Conservation (phyloP, 2,888 invertebrate species). For the Eugnorisma glareosa region DNA sequence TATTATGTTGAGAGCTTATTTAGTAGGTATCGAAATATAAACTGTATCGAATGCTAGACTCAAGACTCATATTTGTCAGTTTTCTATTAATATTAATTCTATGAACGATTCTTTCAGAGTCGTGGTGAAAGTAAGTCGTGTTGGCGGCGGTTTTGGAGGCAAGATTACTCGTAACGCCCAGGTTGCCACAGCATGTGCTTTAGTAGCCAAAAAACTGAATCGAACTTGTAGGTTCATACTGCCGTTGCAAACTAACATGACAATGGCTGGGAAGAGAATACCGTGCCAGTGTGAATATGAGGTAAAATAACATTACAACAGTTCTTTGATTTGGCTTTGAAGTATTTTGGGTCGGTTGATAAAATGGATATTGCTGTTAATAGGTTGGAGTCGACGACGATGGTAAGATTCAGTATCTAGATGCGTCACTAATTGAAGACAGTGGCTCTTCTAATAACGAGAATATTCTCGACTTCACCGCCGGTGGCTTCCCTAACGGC, state of each 20-base stretch:
- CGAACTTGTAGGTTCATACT: conserved; percentile 91
- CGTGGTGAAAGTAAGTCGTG: neutral
- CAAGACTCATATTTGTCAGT: neutral
- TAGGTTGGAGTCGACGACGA: conserved; percentile 88
- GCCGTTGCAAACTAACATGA: conserved; percentile 92
- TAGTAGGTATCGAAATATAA: neutral
- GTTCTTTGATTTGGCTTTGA: neutral
- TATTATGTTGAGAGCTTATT: neutral
- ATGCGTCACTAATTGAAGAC: conserved; percentile 86
- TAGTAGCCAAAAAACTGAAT: conserved; percentile 90
- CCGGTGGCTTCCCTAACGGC: neutral
- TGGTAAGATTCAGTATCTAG: conserved; percentile 92
- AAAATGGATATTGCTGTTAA: neutral
- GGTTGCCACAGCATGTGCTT: conserved; percentile 91
- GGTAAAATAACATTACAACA: conserved; percentile 2
- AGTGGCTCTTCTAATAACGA: conserved; percentile 89
- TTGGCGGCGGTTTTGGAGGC: conserved; percentile 9
- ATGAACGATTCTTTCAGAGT: neutral
- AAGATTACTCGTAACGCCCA: conserved; percentile 86
- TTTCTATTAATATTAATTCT: neutral
- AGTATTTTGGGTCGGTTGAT: neutral
- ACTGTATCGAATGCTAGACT: neutral
- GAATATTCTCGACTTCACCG: conserved; percentile 55
- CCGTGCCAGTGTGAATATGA: conserved; percentile 82
- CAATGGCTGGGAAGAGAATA: conserved; percentile 89